Base-by-base conservation (phyloP, 2,888 invertebrate genomes). In the Sesia bembeciformis region DNA sequence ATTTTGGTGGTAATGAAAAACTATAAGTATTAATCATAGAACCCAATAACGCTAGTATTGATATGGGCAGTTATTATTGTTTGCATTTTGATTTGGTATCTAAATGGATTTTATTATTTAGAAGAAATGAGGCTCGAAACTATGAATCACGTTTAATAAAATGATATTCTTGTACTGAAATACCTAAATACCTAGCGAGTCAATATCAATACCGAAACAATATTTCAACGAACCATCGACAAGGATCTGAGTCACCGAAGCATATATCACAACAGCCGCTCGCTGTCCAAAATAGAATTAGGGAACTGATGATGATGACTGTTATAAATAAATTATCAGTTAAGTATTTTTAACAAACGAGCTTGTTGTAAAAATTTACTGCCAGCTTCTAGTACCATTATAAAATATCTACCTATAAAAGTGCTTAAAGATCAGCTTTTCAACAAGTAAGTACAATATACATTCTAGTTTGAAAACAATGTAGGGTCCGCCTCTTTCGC, bases 181-280 rank as follows among this genome's bases (percentile, higher is more conserved):
- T 23, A 23, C 23, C 23, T 23, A 23, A 23, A 23, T 23, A 23
- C 23, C 23, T 23, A 23, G 23, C 23, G 23, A 23, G 23, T 23
- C 23, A 23, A 23, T 23, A 23, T 23, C 23, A 23, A 23, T 23
- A 23, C 23, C 23, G 23, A 23, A 23, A 23, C 23, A 23, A 23
- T 23, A 56, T 59, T 62, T 60, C 61, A 64, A 61, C 57, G 62
- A 64, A 64, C 53, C 61, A 60, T 58, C 54, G 60, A 58, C 58
- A 62, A 61, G 62, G 63, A 64, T 65, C 57, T 75, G 73, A 77
- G 54, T 78, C 77, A 78, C 64, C 59, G 58, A 64, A 59, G 39
- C 60, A 50, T 39, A 59, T 38, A 54, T 53, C 56, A 58, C 59
- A 63, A 62, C 61, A 56, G 63, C 64, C 58, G 56, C 57, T 53